phyloP scores from a whole-genome alignment of 2,888 invertebrate genomes.

The Platycheirus albimanus region DNA sequence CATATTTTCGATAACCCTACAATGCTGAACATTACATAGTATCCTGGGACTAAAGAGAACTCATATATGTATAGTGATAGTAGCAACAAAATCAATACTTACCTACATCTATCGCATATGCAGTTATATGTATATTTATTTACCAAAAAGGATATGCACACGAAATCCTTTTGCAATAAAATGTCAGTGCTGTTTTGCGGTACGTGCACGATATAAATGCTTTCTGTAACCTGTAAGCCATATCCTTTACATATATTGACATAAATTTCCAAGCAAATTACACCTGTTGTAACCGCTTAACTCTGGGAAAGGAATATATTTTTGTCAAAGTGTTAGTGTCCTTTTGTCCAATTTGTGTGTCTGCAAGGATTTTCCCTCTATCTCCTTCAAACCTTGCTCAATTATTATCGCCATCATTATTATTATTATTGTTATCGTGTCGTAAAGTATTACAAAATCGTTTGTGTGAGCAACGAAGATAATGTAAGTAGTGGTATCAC shows the following conservation, averaged over 20 bases:
- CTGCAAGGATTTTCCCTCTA: slow-evolving; percentile 19
- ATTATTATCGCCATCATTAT: slow-evolving; percentile 59
- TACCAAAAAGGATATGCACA: slow-evolving; percentile 39
- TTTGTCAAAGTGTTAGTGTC: not conserved
- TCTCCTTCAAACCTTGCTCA: not conserved
- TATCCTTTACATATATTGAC: slow-evolving; percentile 60
- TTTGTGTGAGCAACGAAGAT: slow-evolving; percentile 55
- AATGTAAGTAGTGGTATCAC: slow-evolving; percentile 13
- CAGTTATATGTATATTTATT: slow-evolving; percentile 4
- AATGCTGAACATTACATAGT: not conserved
- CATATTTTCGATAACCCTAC: slow-evolving; percentile 14
- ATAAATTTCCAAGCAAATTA: slow-evolving; percentile 56
- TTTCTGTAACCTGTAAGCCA: slow-evolving; percentile 50
- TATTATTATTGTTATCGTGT: slow-evolving; percentile 60
- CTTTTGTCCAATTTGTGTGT: slow-evolving; percentile 29
- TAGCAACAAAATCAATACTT: slow-evolving; percentile 24
- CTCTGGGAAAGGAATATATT: not conserved
- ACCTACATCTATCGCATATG: not conserved
- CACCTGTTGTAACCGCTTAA: slow-evolving; percentile 57
- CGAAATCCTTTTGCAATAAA: slow-evolving; percentile 49
- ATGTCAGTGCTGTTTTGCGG: slow-evolving; percentile 42
- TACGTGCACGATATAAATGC: slow-evolving; percentile 57
- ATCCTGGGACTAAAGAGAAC: not conserved
- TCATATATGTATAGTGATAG: too few relatives aligned
- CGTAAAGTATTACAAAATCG: slow-evolving; percentile 67